A percentile compares a stretch with the other conserved stretches of the same genome.
phyloP scores from a whole-genome alignment of 1,140 invertebrate genomes.

The Cyclargus thomasi region DNA sequence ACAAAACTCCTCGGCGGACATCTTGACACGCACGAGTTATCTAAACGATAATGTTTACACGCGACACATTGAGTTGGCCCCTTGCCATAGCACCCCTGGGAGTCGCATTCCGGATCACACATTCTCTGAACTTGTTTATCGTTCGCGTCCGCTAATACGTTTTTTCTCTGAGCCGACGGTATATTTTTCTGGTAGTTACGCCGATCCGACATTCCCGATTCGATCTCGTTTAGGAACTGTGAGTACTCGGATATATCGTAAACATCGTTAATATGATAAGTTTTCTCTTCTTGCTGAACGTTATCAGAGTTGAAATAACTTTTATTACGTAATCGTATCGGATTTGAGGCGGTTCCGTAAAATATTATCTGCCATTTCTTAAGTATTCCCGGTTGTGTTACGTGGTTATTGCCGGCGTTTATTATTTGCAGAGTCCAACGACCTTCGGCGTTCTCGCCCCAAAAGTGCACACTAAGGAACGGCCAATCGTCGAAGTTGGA shows the following conservation, averaged over 20 bases:
- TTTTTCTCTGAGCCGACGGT: constrained; percentile 69
- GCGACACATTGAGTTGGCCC: constrained; percentile 86
- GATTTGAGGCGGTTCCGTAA: constrained; percentile 90
- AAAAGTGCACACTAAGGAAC: constrained; percentile 96
- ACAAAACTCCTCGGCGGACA: constrained; percentile 87
- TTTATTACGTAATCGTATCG: constrained; percentile 79
- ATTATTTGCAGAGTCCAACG: constrained; percentile 94
- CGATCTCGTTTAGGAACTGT: constrained; percentile 77
- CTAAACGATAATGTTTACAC: constrained; percentile 85
- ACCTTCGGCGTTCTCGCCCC: constrained; percentile 94
- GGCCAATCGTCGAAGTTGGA: constrained; percentile 98
- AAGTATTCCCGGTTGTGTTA: constrained; percentile 87
- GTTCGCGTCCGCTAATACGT: constrained; percentile 67
- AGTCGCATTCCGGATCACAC: constrained; percentile 87
- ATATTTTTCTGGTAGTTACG: constrained; percentile 80
- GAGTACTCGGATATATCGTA: constrained; percentile 69
- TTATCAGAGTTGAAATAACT: constrained; percentile 68
- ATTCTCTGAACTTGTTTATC: constrained; percentile 77
- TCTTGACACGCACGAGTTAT: constrained; percentile 85
- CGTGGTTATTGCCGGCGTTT: constrained; percentile 87
- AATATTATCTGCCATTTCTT: constrained; percentile 95
- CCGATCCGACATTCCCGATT: constrained; percentile 76
- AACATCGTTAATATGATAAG: constrained; percentile 72
- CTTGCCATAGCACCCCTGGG: constrained; percentile 86
- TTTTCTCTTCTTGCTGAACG: constrained; percentile 51